Percentiles rank a stretch among this genome's conserved stretches.
Evolutionary conservation across 2,113 vertebrate genomes (phyloP).

Genomic region (Daphoenositta chrysoptera): DNA sequence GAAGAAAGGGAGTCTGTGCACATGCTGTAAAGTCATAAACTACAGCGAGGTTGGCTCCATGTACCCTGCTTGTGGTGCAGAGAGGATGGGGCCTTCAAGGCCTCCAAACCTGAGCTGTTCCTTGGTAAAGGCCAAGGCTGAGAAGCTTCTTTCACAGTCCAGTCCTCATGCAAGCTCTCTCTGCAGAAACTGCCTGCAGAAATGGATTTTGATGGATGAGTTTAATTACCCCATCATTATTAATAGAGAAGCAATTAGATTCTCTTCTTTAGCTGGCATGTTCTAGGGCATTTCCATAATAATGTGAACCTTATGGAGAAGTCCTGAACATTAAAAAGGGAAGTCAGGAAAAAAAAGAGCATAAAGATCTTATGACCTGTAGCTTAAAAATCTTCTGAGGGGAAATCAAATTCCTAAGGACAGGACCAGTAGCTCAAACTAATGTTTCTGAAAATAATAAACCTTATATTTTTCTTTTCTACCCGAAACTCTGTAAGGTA

Average conservation of each 20-base stretch:
- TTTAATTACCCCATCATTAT: background rate
- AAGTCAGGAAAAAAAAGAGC: background rate
- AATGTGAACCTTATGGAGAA: background rate
- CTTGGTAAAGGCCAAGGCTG: background rate
- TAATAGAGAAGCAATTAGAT: background rate
- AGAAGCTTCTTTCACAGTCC: background rate
- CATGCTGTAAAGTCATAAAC: background rate
- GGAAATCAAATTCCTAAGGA: background rate
- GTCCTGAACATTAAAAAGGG: background rate
- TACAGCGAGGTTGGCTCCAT: rapidly evolving
- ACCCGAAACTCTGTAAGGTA: background rate
- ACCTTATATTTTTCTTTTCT: background rate
- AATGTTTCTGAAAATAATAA: background rate
- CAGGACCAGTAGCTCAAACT: background rate
- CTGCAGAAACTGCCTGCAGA: background rate
- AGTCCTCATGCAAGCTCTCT: background rate
- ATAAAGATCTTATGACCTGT: background rate
- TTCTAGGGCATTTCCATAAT: background rate
- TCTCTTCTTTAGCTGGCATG: background rate
- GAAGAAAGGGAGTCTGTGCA: background rate
- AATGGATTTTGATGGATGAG: background rate
- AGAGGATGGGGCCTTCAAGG: background rate
- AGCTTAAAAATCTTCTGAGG: background rate
- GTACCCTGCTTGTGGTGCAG: background rate
- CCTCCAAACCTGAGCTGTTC: background rate